These are phyloP conservation scores for Scaptomyza reducta DNA, from an alignment of 2,888 invertebrate genomes.

Conservation along the genomic window DNA sequence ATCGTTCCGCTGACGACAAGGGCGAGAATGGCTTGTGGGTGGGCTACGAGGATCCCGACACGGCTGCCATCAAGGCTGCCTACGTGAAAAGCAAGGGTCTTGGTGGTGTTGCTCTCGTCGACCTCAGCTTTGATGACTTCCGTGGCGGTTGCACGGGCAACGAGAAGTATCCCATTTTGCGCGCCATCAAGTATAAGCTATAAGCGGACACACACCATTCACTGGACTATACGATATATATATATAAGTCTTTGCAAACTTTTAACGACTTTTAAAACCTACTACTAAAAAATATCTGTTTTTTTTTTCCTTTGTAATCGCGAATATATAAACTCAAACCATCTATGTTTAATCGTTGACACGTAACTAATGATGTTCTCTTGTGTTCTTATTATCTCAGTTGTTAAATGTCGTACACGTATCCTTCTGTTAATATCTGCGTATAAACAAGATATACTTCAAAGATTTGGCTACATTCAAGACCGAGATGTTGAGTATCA, in stretches of 20 bases:
- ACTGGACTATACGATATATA: constrained; percentile 1
- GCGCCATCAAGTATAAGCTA: constrained; percentile 89
- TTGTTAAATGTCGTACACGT: background rate
- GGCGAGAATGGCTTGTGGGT: constrained; percentile 91
- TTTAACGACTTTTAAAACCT: background rate
- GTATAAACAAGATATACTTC: too few relatives aligned
- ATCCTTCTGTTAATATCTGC: too few relatives aligned
- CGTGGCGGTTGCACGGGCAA: constrained; percentile 91
- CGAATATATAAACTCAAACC: constrained; percentile 17
- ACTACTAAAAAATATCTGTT: constrained; percentile 8
- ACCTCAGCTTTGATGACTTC: constrained; percentile 92
- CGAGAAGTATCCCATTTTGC: constrained; percentile 91
- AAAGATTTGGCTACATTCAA: too few relatives aligned
- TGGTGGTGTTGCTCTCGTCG: constrained; percentile 91
- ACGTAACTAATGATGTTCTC: background rate
- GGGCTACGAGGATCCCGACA: constrained; percentile 92
- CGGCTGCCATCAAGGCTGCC: constrained; percentile 90
- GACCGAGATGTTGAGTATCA: too few relatives aligned
- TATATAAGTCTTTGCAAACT: background rate
- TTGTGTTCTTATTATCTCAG: background rate
- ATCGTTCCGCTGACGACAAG: constrained; percentile 88
- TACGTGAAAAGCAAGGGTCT: constrained; percentile 90
- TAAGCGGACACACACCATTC: constrained; percentile 45
- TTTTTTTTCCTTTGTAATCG: constrained; percentile 18
- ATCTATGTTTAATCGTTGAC: constrained; percentile 8